These are phyloP conservation scores for Polyommatus iphigenia DNA, from an alignment of 2,888 invertebrate genomes.

Conservation along the genomic window DNA sequence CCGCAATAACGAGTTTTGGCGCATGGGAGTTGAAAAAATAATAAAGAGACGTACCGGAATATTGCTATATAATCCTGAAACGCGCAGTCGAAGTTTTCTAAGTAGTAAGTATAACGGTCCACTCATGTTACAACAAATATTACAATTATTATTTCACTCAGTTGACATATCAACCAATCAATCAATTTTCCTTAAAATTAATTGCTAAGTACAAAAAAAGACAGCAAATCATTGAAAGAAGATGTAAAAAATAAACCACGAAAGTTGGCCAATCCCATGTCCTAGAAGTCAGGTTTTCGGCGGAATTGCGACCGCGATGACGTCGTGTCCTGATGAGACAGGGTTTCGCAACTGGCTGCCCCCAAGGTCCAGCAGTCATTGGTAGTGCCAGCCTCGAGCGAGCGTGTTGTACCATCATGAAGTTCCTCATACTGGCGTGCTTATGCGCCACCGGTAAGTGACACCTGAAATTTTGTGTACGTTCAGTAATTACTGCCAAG, in stretches of 20 bases:
- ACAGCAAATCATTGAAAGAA: not conserved
- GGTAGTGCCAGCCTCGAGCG: slow-evolving; percentile 56
- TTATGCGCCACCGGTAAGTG: slow-evolving; percentile 66
- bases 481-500: not conserved
- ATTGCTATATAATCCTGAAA: too few relatives aligned
- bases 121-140: too few relatives aligned
- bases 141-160: too few relatives aligned
- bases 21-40: too few relatives aligned
- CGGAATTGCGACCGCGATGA: slow-evolving; percentile 36
- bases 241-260: not conserved
- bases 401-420: slow-evolving; percentile 58
- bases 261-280: slow-evolving; percentile 35
- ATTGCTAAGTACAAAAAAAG: not conserved
- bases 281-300: slow-evolving; percentile 30
- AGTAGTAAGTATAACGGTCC: too few relatives aligned
- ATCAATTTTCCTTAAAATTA: not conserved
- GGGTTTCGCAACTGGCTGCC: slow-evolving; percentile 64
- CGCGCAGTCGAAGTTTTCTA: too few relatives aligned
- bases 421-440: slow-evolving; percentile 61
- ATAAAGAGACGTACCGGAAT: too few relatives aligned
- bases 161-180: too few relatives aligned
- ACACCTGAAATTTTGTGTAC: not conserved
- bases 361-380: slow-evolving; percentile 68
- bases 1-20: too few relatives aligned
- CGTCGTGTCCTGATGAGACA: slow-evolving; percentile 49